Percentiles rank a stretch among this genome's conserved stretches.
Conservation (phyloP, 2,797 vertebrate genomes). For the Poecilia wingei region DNA sequence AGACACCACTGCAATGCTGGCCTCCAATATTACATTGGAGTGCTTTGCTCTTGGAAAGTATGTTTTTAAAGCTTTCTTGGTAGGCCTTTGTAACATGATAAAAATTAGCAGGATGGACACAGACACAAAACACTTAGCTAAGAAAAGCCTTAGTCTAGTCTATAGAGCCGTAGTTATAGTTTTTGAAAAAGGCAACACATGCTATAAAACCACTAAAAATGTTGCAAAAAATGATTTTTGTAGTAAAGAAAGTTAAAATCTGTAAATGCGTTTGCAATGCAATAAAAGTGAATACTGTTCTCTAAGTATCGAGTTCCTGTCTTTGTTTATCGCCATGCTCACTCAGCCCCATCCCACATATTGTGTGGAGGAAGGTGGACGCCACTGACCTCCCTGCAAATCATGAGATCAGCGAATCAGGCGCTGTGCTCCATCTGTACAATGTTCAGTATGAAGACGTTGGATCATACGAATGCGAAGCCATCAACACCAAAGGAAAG, state of each 20-base stretch:
- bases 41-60: conserved; percentile 99
- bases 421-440: conserved; percentile 92
- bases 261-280: background rate
- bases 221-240: background rate
- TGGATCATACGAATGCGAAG: conserved; percentile 94
- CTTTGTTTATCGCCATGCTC: background rate
- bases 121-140: background rate
- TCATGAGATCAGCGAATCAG: conserved; percentile 92
- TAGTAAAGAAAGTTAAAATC: background rate
- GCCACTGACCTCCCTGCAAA: conserved; percentile 88
- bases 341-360: conserved; percentile 91
- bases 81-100: too few species aligned
- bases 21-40: conserved; percentile 94
- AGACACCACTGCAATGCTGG: conserved; percentile 89
- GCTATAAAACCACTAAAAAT: background rate
- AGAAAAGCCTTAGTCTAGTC: background rate
- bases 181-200: background rate
- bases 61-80: conserved; percentile 43
- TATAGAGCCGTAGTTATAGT: background rate
- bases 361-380: conserved; percentile 93
- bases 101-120: too few species aligned
- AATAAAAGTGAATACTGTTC: background rate
- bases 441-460: conserved; percentile 97
- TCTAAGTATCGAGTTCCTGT: background rate
- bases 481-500: conserved; percentile 95